phyloP scores from a whole-genome alignment of 1,140 invertebrate species.

The Caenorhabditis inopinata region DNA sequence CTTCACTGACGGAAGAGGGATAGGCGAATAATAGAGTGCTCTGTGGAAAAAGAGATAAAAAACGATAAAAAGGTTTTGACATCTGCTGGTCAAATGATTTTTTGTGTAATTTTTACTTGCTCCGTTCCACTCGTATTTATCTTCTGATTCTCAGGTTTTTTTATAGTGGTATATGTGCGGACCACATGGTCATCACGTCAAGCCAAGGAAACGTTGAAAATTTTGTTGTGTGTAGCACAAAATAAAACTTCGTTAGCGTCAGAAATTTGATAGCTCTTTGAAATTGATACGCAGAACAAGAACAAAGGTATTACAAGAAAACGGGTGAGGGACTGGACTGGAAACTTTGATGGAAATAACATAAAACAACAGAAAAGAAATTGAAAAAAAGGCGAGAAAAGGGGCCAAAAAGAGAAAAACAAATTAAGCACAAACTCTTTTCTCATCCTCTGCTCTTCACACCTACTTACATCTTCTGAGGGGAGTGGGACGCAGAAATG shows the following conservation, averaged over 20 bases:
- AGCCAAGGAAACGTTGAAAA: background rate
- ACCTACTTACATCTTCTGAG: background rate
- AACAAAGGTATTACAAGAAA: background rate
- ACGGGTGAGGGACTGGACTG: background rate
- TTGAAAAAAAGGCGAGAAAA: background rate
- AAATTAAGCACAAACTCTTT: background rate
- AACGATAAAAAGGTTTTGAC: constrained; percentile 6
- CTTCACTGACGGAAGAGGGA: background rate
- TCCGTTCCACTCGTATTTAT: background rate
- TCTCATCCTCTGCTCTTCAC: background rate
- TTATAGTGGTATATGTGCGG: too few species aligned
- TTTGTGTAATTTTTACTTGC: too few species aligned
- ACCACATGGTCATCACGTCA: too few species aligned
- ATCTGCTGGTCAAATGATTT: constrained; percentile 25
- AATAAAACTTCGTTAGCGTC: background rate
- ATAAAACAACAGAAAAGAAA: background rate
- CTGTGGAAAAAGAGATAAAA: background rate
- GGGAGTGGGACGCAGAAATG: too few species aligned
- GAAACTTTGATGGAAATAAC: background rate
- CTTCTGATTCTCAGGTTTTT: too few species aligned
- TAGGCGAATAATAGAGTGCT: background rate
- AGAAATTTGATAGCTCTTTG: background rate
- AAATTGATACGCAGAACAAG: constrained; percentile 19
- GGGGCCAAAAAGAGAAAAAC: too few species aligned
- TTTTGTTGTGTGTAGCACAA: background rate